Conservation (phyloP, 2,888 invertebrate species). For the Drosophila nr. medialis region DNA sequence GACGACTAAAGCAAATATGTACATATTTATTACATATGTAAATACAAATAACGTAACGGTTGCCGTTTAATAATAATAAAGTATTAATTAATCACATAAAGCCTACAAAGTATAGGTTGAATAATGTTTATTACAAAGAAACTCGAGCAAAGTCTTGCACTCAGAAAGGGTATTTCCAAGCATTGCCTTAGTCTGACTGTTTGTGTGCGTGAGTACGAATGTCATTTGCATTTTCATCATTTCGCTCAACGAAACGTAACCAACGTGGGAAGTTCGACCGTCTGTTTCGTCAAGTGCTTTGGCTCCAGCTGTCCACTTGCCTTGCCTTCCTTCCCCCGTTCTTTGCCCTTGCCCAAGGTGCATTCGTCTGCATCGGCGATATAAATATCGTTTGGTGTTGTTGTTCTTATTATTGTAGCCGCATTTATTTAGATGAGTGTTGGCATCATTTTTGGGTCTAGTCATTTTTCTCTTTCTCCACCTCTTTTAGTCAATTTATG, state of each 20-base stretch:
- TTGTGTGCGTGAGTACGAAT: slow-evolving; percentile 43
- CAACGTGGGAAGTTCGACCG: slow-evolving; percentile 70
- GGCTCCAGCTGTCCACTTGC: slow-evolving; percentile 61
- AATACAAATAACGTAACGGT: not conserved
- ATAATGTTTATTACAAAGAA: not conserved
- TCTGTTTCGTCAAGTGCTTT: slow-evolving; percentile 58
- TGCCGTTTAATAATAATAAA: not conserved
- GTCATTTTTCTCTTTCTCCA: slow-evolving; percentile 8
- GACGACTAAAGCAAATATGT: slow-evolving; percentile 1
- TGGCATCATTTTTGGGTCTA: slow-evolving; percentile 41
- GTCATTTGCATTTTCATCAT: slow-evolving; percentile 71
- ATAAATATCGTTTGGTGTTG: slow-evolving; percentile 66
- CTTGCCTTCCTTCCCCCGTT: slow-evolving; percentile 2
- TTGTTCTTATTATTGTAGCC: slow-evolving; percentile 29
- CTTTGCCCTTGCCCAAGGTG: slow-evolving; percentile 20
- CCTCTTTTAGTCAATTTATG: slow-evolving; percentile 24
- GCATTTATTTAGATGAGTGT: slow-evolving; percentile 59
- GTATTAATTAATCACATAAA: not conserved
- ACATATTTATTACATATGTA: not conserved
- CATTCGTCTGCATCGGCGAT: slow-evolving; percentile 60
- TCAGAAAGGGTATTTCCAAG: slow-evolving; percentile 30
- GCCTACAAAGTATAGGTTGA: not conserved
- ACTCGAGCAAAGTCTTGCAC: not conserved
- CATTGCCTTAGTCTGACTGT: not conserved
- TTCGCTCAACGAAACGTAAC: slow-evolving; percentile 73